phyloP scores from a whole-genome alignment of 2,113 vertebrate species.

The Salvelinus alpinus region DNA sequence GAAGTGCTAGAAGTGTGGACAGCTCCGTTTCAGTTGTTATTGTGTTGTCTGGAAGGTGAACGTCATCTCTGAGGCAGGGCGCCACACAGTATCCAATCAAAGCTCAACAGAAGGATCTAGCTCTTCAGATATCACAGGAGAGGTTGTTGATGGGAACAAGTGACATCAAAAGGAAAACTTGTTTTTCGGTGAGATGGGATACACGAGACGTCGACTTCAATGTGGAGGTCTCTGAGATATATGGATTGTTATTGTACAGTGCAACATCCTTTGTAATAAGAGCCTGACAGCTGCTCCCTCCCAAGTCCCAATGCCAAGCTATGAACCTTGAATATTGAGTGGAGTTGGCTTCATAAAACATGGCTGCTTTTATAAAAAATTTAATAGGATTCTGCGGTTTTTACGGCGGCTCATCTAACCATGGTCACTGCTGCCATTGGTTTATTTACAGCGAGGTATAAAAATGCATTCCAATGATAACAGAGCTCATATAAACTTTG shows the following conservation, averaged over 20 bases:
- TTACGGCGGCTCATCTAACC: slow-evolving; percentile 37
- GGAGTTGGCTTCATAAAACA: slow-evolving; percentile 43
- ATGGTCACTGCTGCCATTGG: slow-evolving; percentile 10
- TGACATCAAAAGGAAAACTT: background rate
- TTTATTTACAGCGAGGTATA: slow-evolving; percentile 43
- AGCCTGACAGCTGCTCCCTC: slow-evolving; percentile 5
- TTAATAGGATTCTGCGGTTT: slow-evolving; percentile 24
- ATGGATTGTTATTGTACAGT: slow-evolving; percentile 23
- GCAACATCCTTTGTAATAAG: slow-evolving; percentile 15
- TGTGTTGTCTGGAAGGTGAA: background rate
- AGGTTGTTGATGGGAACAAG: background rate
- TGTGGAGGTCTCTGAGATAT: slow-evolving; percentile 3
- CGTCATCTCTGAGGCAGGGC: background rate
- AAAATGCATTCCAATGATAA: slow-evolving; percentile 44
- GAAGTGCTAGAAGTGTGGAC: background rate
- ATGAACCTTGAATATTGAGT: slow-evolving; percentile 30
- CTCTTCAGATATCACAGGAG: background rate
- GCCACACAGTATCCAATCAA: background rate
- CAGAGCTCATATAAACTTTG: slow-evolving; percentile 42
- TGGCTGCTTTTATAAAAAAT: slow-evolving; percentile 31
- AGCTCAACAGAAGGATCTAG: background rate
- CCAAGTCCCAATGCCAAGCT: slow-evolving; percentile 17
- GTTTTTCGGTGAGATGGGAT: background rate
- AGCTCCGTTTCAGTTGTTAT: slow-evolving; percentile 2
- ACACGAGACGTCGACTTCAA: background rate